Conservation (phyloP, 1,140 invertebrate species). For the Orius insidiosus region DNA sequence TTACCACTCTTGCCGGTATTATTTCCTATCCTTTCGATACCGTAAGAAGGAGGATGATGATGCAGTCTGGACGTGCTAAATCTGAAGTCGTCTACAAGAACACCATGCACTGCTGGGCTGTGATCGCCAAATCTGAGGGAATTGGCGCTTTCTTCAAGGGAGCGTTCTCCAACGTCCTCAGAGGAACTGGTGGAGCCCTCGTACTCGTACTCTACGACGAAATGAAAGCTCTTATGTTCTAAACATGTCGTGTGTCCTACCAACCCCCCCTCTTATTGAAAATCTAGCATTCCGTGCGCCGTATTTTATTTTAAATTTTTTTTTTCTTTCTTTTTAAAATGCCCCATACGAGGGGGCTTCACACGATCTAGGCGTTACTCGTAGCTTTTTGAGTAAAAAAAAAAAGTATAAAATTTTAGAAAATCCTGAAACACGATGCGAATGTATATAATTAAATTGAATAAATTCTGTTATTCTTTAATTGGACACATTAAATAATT, state of each 20-base stretch:
- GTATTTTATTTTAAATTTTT: too few relatives aligned
- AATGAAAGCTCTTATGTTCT: slow-evolving; percentile 42
- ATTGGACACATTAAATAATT: too few relatives aligned
- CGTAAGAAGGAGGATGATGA: slow-evolving; percentile 81
- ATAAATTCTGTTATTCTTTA: too few relatives aligned
- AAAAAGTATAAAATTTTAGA: too few relatives aligned
- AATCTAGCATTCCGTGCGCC: too few relatives aligned
- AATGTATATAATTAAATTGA: too few relatives aligned
- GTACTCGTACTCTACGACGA: slow-evolving; percentile 65
- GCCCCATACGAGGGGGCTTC: too few relatives aligned
- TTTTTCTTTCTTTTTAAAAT: too few relatives aligned
- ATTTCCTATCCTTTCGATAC: slow-evolving; percentile 85
- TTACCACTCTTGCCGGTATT: slow-evolving; percentile 58
- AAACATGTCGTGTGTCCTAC: slow-evolving; percentile 1
- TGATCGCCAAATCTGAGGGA: slow-evolving; percentile 48
- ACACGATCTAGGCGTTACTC: too few relatives aligned
- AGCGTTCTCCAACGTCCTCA: slow-evolving; percentile 60
- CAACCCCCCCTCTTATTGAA: too few relatives aligned
- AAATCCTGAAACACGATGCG: too few relatives aligned
- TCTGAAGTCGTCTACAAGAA: slow-evolving; percentile 52
- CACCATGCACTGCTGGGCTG: slow-evolving; percentile 54
- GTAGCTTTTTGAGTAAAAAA: too few relatives aligned
- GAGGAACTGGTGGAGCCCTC: slow-evolving; percentile 61
- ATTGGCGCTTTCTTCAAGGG: slow-evolving; percentile 61
- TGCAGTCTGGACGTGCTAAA: slow-evolving; percentile 56